Percentiles rank a stretch among this genome's conserved stretches.
Conservation (phyloP, 1,140 invertebrate genomes). For the Pachyrhynchus sulphureomaculatus region DNA sequence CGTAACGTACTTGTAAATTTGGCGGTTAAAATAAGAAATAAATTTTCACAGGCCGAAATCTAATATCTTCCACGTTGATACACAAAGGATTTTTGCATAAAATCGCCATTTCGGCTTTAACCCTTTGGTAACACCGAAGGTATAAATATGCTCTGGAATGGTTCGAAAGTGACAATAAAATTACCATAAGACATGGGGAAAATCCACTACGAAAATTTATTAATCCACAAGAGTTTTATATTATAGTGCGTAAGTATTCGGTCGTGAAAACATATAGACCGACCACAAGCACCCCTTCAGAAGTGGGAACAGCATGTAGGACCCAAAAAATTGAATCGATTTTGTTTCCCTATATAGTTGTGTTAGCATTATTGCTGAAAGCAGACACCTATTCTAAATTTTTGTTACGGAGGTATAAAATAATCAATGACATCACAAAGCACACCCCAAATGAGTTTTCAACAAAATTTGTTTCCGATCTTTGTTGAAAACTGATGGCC, state of each 20-base stretch:
- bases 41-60: constrained; percentile 2
- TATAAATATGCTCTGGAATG: constrained; percentile 18
- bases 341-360: too few relatives aligned
- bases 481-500: too few relatives aligned
- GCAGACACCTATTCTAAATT: too few relatives aligned
- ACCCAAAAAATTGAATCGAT: not conserved
- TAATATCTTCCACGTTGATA: constrained; percentile 6
- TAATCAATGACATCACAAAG: too few relatives aligned
- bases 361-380: too few relatives aligned
- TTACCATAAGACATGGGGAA: constrained; percentile 22
- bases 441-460: too few relatives aligned
- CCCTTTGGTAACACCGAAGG: constrained; percentile 15
- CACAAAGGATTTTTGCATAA: constrained; percentile 27
- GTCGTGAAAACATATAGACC: not conserved
- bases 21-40: constrained; percentile 3
- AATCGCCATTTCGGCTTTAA: constrained; percentile 15
- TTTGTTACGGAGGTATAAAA: too few relatives aligned
- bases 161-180: constrained; percentile 12
- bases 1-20: constrained; percentile 8
- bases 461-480: too few relatives aligned
- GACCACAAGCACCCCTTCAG: not conserved
- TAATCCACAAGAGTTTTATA: not conserved
- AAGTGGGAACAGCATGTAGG: not conserved
- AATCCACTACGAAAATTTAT: constrained; percentile 16
- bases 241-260: not conserved